Evolutionary conservation across 2,888 invertebrate species (phyloP).

Genomic region (Parnassius apollo): DNA sequence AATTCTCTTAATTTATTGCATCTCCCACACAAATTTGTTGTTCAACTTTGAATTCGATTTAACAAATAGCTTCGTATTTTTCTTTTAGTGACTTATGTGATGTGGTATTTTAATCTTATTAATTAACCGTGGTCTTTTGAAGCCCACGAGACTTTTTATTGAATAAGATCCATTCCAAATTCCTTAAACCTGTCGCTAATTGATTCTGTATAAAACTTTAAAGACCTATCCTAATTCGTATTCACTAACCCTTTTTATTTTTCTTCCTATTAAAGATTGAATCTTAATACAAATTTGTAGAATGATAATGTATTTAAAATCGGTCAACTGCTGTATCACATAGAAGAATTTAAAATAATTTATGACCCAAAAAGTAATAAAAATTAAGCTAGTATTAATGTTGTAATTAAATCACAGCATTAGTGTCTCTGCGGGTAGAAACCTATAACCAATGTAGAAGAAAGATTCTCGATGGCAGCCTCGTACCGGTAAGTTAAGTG

Average conservation of each 20-base stretch:
- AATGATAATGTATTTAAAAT: not conserved
- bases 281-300: not conserved
- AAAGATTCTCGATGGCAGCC: no score
- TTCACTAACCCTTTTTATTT: constrained; percentile 24
- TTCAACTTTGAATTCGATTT: not conserved
- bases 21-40: constrained; percentile 57
- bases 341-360: no score
- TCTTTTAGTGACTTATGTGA: constrained; percentile 11
- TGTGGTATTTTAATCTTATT: constrained; percentile 14
- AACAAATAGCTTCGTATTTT: constrained; percentile 36
- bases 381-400: no score
- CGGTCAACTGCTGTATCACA: no score
- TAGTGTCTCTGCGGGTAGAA: no score
- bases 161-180: constrained; percentile 21
- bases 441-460: no score
- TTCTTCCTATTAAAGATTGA: constrained; percentile 24
- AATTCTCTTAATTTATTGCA: not conserved
- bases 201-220: constrained; percentile 26
- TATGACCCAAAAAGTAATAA: no score
- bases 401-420: no score
- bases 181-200: constrained; percentile 27
- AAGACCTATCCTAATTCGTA: constrained; percentile 24
- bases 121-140: constrained; percentile 23
- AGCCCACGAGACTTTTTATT: constrained; percentile 26
- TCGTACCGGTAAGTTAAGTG: no score